Evolutionary conservation across 2,113 vertebrate species (phyloP).

Genomic region (Ctenodactylus gundi): DNA sequence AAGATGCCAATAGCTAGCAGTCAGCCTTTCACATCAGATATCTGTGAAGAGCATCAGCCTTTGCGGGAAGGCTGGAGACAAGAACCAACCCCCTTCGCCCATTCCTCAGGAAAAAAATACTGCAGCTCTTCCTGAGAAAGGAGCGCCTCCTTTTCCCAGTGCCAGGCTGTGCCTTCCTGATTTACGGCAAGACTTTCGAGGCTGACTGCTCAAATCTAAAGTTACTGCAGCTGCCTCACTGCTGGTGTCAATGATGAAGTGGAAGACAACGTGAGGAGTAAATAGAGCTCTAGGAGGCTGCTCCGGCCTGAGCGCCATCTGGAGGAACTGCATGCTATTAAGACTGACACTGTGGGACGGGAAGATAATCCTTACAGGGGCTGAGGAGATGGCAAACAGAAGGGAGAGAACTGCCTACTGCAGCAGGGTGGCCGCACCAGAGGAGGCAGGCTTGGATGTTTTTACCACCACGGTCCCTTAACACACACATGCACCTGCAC

Average conservation of each 20-base stretch:
- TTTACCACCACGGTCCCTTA: no score
- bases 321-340: neutral
- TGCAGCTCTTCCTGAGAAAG: neutral
- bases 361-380: neutral
- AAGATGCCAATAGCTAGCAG: slow-evolving; percentile 49
- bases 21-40: slow-evolving; percentile 37
- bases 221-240: slow-evolving; percentile 9
- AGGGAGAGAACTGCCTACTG: neutral
- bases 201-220: slow-evolving; percentile 19
- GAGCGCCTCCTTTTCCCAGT: neutral
- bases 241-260: neutral
- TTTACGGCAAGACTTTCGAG: neutral
- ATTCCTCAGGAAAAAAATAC: neutral
- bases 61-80: neutral
- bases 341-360: neutral
- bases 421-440: neutral
- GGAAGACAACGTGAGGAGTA: neutral
- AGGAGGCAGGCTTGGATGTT: neutral
- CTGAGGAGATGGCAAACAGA: neutral
- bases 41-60: slow-evolving; percentile 7
- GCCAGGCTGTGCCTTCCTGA: neutral
- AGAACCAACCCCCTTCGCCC: neutral
- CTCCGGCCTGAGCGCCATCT: neutral
- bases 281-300: neutral
- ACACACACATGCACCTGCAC: neutral